Evolutionary conservation across 2,888 invertebrate genomes (phyloP), one percentile per base, ranked within the genome.

Genomic region (Flabesymbios commensalis): DNA sequence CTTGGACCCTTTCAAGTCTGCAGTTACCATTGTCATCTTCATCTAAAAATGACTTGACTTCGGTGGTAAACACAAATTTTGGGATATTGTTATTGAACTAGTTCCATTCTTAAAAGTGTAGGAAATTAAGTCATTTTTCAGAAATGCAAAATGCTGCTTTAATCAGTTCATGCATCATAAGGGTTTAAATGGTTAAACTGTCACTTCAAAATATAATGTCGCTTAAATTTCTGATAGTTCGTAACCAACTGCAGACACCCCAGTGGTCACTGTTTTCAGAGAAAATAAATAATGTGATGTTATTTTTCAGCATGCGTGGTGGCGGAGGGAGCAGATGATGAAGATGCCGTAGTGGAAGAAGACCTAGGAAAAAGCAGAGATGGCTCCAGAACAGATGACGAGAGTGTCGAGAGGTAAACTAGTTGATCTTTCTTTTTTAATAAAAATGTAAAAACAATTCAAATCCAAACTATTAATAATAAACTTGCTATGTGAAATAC

Each of bases 351-450:
- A 5, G 91, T 82, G 4, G 91, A 93, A 53, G 85, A 87, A 33
- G 91, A 94, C 81, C 84, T 94, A 59, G 94, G 94, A 17, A 88
- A 92, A 49, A 91, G 90, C 67, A 87, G 92, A 68, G 93, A 95
- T 83, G 93, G 88, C 63, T 94, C 94, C 7, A 88, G 92, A 81
- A 97, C 96, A 89, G 97, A 98, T 85, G 91, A 93, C 83, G 94
- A 96, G 84, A 90, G 89, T 3, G 88, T 95, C 42, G 84, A 90
- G 78, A 83, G 84, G 85, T 85, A 63, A 7, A 4, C 14, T 22
- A n/a, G n/a, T 45, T 31, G 10, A 29, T 5, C 39, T 26, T 22
- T 31, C 10, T n/a, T 24, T 31, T 56, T 22, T 28, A 36, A 2
- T n/a, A 5, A 53, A 28, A 10, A 22, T 19, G 3, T 4, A 41